These are phyloP conservation scores for Pollenia labialis DNA, from an alignment of 2,888 invertebrate genomes.

Conservation along the genomic window DNA sequence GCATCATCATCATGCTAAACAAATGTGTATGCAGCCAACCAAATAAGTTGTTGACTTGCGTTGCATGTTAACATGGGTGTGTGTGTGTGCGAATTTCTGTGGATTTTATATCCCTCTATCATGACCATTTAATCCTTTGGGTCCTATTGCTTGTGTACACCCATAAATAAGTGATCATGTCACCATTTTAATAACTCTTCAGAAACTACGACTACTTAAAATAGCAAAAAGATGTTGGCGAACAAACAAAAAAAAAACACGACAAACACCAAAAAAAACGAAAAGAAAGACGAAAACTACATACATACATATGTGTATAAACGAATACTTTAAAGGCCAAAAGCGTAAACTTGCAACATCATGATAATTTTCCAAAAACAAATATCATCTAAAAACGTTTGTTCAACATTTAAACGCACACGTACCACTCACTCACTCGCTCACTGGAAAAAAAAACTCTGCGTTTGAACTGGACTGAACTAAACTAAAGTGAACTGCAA, in stretches of 20 bases:
- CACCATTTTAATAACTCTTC: slow-evolving; percentile 74
- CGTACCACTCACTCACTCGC: slow-evolving; percentile 34
- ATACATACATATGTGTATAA: not conserved
- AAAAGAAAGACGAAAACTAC: slow-evolving; percentile 41
- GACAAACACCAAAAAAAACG: not conserved
- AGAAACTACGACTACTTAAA: slow-evolving; percentile 57
- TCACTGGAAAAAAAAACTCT: slow-evolving; percentile 12
- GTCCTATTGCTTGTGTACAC: slow-evolving; percentile 71
- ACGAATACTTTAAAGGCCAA: slow-evolving; percentile 56
- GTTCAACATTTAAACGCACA: slow-evolving; percentile 68
- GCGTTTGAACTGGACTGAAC: slow-evolving; percentile 9
- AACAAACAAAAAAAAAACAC: slow-evolving; percentile 1
- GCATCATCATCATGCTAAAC: slow-evolving; percentile 1
- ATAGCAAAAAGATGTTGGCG: slow-evolving; percentile 37
- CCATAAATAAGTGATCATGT: slow-evolving; percentile 74
- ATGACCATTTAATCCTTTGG: slow-evolving; percentile 67
- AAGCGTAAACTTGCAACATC: slow-evolving; percentile 72
- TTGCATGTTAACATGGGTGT: not conserved
- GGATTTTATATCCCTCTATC: slow-evolving; percentile 30
- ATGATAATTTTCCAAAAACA: slow-evolving; percentile 75
- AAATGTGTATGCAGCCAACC: slow-evolving; percentile 27
- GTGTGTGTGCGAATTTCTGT: not conserved
- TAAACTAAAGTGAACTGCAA: slow-evolving; percentile 41
- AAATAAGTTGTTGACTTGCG: slow-evolving; percentile 12
- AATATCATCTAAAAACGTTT: slow-evolving; percentile 66